Evolutionary conservation across 1,140 invertebrate species (phyloP).

Genomic region (Danaus melanippus): DNA sequence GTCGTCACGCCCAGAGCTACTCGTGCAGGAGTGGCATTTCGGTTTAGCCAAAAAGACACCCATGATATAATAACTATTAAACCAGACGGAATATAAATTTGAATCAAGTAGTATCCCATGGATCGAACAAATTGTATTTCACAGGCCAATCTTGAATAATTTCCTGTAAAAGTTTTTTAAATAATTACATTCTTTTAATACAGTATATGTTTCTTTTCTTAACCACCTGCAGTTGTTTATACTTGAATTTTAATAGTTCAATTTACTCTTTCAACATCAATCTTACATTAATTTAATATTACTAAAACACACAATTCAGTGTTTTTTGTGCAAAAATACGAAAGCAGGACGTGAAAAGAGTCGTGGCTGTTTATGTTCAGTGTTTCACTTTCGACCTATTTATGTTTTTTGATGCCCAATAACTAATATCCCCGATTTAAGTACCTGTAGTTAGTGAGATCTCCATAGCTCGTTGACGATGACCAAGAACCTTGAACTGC

Average conservation of each 20-base stretch:
- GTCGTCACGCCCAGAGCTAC: slow-evolving; percentile 97
- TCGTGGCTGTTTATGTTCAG: slow-evolving; percentile 66
- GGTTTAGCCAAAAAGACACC: slow-evolving; percentile 95
- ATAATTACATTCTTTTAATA: slow-evolving; percentile 1
- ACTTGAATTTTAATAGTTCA: slow-evolving; percentile 2
- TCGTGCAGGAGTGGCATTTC: slow-evolving; percentile 96
- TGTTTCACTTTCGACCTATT: slow-evolving; percentile 51
- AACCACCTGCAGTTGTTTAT: slow-evolving; percentile 6
- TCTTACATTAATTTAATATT: slow-evolving; percentile 23
- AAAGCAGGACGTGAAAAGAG: slow-evolving; percentile 69
- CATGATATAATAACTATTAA: slow-evolving; percentile 99
- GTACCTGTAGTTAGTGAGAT: slow-evolving; percentile 94
- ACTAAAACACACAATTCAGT: slow-evolving; percentile 55
- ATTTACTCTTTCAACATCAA: not conserved
- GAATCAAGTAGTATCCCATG: slow-evolving; percentile 99
- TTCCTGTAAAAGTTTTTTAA: slow-evolving; percentile 78
- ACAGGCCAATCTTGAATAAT: slow-evolving; percentile 97
- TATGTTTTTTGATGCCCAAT: slow-evolving; percentile 25
- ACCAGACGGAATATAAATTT: slow-evolving; percentile 98
- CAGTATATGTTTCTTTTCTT: slow-evolving; percentile 5
- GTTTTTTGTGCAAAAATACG: slow-evolving; percentile 65
- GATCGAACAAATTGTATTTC: slow-evolving; percentile 98
- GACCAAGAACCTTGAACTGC: slow-evolving; percentile 94
- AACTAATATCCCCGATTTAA: slow-evolving; percentile 40
- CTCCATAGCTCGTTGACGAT: slow-evolving; percentile 91